A percentile compares a stretch with the other conserved stretches of the same genome.
Conservation (phyloP, 2,797 vertebrate genomes). For the Denticeps clupeoides region DNA sequence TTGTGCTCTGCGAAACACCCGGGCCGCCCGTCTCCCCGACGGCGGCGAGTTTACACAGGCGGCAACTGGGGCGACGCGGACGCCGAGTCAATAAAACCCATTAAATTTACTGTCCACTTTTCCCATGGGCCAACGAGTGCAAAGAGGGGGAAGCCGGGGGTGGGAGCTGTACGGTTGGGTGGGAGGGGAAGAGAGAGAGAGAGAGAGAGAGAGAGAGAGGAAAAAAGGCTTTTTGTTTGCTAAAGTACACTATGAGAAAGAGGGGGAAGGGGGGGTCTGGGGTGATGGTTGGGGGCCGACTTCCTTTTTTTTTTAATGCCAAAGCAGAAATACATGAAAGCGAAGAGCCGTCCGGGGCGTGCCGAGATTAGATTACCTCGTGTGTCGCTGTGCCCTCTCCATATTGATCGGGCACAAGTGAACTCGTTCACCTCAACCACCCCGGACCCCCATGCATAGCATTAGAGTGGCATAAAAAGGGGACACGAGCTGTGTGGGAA, state of each 20-base stretch:
- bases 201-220: conserved; percentile 14
- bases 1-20: conserved; percentile 23
- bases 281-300: not conserved
- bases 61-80: conserved; percentile 28
- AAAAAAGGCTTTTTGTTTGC: conserved; percentile 55
- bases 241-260: conserved; percentile 47
- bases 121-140: conserved; percentile 12
- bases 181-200: conserved; percentile 7
- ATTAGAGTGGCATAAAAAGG: no score
- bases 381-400: conserved; percentile 18
- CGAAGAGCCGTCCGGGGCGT: conserved; percentile 28
- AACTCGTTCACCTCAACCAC: not conserved
- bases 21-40: conserved; percentile 18
- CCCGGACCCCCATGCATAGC: no score
- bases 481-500: no score
- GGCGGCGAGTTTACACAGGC: conserved; percentile 6
- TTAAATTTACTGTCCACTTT: conserved; percentile 33
- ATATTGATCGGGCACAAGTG: not conserved
- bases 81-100: conserved; percentile 26
- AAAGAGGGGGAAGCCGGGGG: not conserved
- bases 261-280: conserved; percentile 30
- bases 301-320: conserved; percentile 14
- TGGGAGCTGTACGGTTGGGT: no score
- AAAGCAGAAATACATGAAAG: conserved; percentile 42
- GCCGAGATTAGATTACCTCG: conserved; percentile 30